Evolutionary conservation across 2,888 invertebrate genomes (phyloP), one percentile per base, ranked within the genome.

Genomic region (Heteromurus nitidus): DNA sequence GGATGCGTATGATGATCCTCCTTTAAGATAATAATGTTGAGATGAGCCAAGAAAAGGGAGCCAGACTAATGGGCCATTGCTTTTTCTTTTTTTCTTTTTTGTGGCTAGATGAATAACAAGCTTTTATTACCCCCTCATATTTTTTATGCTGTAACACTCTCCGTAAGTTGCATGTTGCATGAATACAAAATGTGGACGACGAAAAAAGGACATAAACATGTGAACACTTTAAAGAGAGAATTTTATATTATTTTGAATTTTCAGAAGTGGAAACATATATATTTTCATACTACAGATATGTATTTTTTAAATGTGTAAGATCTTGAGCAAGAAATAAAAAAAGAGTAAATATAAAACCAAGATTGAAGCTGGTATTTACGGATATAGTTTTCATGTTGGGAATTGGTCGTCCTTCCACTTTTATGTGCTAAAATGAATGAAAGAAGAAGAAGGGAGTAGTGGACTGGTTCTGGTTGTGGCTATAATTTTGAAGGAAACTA

Each of bases 31-130:
- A 55, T 22, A 55, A 55, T 50, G n/a, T 18, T 30, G 31, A 58
- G 58, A 62, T 62, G 62, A 31, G 62, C 62, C 30, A 60, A 62
- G 18, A 62, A 62, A 31, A 62, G 30, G 62, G 30, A 62, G 62
- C 31, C 31, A 62, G 62, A 31, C 55, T 55, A 55, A 55, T 55
- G 55, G 55, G 22, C 20, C 55, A 55, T 55, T 24, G 20, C 24
- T 20, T 55, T 55, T 9, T 24, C 22, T 55, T 55, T 55, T 55
- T 55, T 55, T 9, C 55, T 55, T 55, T 55, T 55, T 55, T 55
- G 55, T 55, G 55, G 24, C 55, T 22, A 22, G 5, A 55, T 55
- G 55, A 55, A 55, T 20, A 55, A 55, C 55, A 55, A 55, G 55
- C 55, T 22, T 20, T 55, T 55, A 55, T 55, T 55, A 7, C 55